Evolutionary conservation across 2,888 invertebrate genomes (phyloP).

Genomic region (Dascillus cervinus): DNA sequence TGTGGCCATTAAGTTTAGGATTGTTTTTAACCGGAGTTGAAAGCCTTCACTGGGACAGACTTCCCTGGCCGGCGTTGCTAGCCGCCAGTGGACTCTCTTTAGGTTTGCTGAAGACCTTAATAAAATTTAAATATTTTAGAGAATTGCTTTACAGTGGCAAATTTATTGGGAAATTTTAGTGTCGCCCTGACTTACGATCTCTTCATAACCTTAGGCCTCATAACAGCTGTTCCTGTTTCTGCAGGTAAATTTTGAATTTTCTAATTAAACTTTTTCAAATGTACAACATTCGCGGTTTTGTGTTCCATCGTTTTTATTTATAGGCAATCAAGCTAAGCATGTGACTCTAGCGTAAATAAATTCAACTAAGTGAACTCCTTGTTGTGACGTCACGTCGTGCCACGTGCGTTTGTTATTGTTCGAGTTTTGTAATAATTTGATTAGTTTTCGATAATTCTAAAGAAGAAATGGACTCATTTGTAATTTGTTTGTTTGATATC

Average conservation of each 20-base stretch:
- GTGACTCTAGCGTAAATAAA: no score
- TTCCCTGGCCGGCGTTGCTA: constrained; percentile 83
- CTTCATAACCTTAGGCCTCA: constrained; percentile 88
- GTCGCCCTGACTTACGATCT: constrained; percentile 89
- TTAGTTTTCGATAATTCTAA: no score
- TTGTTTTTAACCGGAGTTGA: constrained; percentile 84
- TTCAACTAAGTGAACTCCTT: no score
- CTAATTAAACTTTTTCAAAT: constrained; percentile 2
- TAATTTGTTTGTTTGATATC: no score
- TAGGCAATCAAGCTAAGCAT: no score
- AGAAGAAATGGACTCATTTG: no score
- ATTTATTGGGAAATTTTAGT: constrained; percentile 89
- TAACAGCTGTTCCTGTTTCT: constrained; percentile 89
- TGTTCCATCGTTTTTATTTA: no score
- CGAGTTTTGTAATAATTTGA: no score
- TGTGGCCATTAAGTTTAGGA: constrained; percentile 87
- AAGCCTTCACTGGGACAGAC: constrained; percentile 67
- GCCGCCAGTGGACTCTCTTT: constrained; percentile 73
- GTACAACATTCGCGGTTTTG: constrained; percentile 1
- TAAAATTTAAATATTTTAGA: not conserved
- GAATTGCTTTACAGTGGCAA: constrained; percentile 63
- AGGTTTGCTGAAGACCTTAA: constrained; percentile 43
- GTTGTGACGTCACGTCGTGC: no score
- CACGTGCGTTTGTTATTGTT: no score
- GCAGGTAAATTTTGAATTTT: constrained; percentile 63